phyloP scores from a whole-genome alignment of 2,888 invertebrate genomes.

The Serrognathus titanus region DNA sequence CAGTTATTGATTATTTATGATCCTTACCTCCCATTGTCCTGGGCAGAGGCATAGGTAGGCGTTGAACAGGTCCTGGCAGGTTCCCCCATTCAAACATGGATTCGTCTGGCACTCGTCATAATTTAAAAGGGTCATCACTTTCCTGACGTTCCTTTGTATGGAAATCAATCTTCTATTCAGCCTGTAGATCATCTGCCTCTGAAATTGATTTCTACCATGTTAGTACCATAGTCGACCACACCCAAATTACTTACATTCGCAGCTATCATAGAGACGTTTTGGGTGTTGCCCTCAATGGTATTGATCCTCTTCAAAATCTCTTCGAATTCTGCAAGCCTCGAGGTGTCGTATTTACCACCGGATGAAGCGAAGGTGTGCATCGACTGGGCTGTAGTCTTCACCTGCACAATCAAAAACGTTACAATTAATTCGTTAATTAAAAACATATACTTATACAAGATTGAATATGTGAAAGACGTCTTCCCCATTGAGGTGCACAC shows the following conservation, averaged over 20 bases:
- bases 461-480: conserved; percentile 57
- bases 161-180: conserved; percentile 44
- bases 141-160: conserved; percentile 46
- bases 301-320: neutral
- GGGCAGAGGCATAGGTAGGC: conserved; percentile 74
- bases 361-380: neutral
- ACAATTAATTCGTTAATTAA: neutral
- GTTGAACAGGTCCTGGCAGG: conserved; percentile 69
- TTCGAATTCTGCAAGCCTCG: neutral
- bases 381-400: conserved; percentile 6
- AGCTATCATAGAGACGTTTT: neutral
- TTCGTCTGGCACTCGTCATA: conserved; percentile 66
- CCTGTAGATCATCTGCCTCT: conserved; percentile 9
- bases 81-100: conserved; percentile 82
- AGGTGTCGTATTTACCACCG: neutral
- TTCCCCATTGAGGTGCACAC: conserved; percentile 66
- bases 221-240: neutral
- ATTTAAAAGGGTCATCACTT: conserved; percentile 48
- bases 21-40: conserved; percentile 69
- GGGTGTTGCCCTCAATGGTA: conserved; percentile 1
- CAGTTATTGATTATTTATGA: neutral
- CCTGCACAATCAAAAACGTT: conserved; percentile 1
- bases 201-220: neutral
- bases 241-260: neutral
- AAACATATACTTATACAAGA: conserved; percentile 43